Percentiles rank a stretch among this genome's conserved stretches.
Evolutionary conservation across 2,113 vertebrate species (phyloP).

Genomic region (Aphyosemion australe): DNA sequence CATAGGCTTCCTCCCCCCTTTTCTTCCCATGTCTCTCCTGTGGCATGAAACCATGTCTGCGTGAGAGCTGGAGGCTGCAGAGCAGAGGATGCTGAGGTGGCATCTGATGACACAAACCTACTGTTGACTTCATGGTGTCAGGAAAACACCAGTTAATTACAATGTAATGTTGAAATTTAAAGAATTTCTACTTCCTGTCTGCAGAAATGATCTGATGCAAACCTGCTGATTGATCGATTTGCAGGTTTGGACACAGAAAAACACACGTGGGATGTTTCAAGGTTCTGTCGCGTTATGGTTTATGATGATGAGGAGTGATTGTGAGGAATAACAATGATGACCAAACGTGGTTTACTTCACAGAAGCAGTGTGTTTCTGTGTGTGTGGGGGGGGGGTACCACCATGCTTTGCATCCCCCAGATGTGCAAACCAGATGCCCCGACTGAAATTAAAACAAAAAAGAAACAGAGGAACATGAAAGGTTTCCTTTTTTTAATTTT

Average conservation of each 20-base stretch:
- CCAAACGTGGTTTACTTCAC: too few species aligned
- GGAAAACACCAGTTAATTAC: constrained; percentile 45
- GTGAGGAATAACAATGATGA: constrained; percentile 75
- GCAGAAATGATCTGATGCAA: constrained; percentile 6
- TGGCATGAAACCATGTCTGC: constrained; percentile 56
- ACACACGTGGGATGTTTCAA: not conserved
- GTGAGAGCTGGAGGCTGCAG: constrained; percentile 27
- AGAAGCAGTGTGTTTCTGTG: constrained; percentile 32
- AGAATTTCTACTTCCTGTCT: constrained; percentile 28
- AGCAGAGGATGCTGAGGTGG: constrained; percentile 47
- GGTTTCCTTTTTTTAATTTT: constrained; percentile 46
- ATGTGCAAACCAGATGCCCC: constrained; percentile 93
- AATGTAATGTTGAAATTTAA: constrained; percentile 16
- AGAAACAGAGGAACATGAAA: constrained; percentile 90
- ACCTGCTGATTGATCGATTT: not conserved
- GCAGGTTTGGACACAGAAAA: too few species aligned
- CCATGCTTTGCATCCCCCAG: constrained; percentile 86
- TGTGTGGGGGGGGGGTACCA: constrained; percentile 41
- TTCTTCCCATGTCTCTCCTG: constrained; percentile 38
- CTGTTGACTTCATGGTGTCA: constrained; percentile 32
- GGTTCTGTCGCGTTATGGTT: not conserved
- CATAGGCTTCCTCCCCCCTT: constrained; percentile 55
- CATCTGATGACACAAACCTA: constrained; percentile 51
- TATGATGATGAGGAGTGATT: constrained; percentile 69
- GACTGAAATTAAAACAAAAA: constrained; percentile 87